A percentile compares a stretch with the other conserved stretches of the same genome.
phyloP scores from a whole-genome alignment of 1,140 invertebrate genomes.

The Penaeus indicus region DNA sequence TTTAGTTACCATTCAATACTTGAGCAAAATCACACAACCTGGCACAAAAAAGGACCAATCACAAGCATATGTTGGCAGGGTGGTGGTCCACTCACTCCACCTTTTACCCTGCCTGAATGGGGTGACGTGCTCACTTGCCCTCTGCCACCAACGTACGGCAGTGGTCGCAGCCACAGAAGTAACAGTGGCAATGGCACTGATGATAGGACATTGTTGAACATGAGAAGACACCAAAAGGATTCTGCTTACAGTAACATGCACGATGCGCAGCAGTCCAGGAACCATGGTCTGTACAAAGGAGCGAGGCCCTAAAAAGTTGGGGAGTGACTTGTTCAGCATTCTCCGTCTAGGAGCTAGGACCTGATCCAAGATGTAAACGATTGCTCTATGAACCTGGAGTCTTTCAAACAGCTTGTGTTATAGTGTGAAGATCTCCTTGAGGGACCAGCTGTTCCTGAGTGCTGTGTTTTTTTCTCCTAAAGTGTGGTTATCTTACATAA shows the following conservation, averaged over 20 bases:
- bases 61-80: conserved; percentile 56
- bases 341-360: conserved; percentile 14
- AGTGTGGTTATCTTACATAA: conserved; percentile 14
- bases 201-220: conserved; percentile 57
- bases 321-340: too few relatives aligned
- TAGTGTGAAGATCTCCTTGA: background rate
- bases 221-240: conserved; percentile 55
- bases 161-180: conserved; percentile 32
- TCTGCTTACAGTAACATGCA: conserved; percentile 58
- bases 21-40: conserved; percentile 64
- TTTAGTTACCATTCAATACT: conserved; percentile 55
- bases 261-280: conserved; percentile 47
- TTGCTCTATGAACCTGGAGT: conserved; percentile 9
- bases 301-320: background rate
- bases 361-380: background rate
- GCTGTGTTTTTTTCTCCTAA: background rate
- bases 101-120: conserved; percentile 46
- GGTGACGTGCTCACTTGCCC: conserved; percentile 44
- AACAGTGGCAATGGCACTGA: conserved; percentile 34
- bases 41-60: conserved; percentile 55
- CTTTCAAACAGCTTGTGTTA: too few relatives aligned
- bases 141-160: conserved; percentile 24
- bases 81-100: conserved; percentile 20
- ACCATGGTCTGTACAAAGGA: conserved; percentile 41
- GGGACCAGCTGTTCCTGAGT: conserved; percentile 41